These are phyloP conservation scores for Melanotaenia parkinsoni DNA, from an alignment of 2,797 vertebrate species.

Conservation along the genomic window DNA sequence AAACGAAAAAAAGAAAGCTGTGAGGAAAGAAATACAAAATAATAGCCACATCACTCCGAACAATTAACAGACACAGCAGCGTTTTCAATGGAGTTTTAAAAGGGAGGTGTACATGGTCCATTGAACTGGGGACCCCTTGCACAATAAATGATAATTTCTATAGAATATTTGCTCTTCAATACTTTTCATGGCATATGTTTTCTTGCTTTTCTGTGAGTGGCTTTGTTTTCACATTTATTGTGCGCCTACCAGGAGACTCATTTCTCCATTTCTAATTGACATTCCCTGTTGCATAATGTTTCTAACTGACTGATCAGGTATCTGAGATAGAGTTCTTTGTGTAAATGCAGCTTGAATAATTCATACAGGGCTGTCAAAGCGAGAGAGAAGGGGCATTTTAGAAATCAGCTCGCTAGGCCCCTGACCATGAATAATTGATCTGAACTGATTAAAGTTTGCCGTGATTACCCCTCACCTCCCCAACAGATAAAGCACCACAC, in stretches of 20 bases:
- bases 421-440: slow-evolving; percentile 89
- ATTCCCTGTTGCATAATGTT: slow-evolving; percentile 84
- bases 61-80: slow-evolving; percentile 15
- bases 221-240: slow-evolving; percentile 56
- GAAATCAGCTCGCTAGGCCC: slow-evolving; percentile 83
- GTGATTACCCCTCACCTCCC: slow-evolving; percentile 84
- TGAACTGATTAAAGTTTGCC: slow-evolving; percentile 88
- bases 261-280: slow-evolving; percentile 80
- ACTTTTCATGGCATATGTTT: slow-evolving; percentile 11
- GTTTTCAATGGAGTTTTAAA: slow-evolving; percentile 21
- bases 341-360: slow-evolving; percentile 87
- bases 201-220: slow-evolving; percentile 24
- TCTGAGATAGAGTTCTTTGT: slow-evolving; percentile 86
- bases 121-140: slow-evolving; percentile 28
- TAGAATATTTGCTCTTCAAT: slow-evolving; percentile 21
- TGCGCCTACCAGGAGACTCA: slow-evolving; percentile 56
- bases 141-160: neutral
- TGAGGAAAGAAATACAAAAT: slow-evolving; percentile 24
- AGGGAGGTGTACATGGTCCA: slow-evolving; percentile 29
- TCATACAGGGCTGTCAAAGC: slow-evolving; percentile 82
- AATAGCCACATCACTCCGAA: slow-evolving; percentile 40
- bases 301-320: slow-evolving; percentile 85
- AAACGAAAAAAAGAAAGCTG: neutral
- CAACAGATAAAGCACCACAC: slow-evolving; percentile 83
- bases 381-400: slow-evolving; percentile 75